Evolutionary conservation across 2,113 vertebrate genomes (phyloP).

Genomic region (Gallinago media): DNA sequence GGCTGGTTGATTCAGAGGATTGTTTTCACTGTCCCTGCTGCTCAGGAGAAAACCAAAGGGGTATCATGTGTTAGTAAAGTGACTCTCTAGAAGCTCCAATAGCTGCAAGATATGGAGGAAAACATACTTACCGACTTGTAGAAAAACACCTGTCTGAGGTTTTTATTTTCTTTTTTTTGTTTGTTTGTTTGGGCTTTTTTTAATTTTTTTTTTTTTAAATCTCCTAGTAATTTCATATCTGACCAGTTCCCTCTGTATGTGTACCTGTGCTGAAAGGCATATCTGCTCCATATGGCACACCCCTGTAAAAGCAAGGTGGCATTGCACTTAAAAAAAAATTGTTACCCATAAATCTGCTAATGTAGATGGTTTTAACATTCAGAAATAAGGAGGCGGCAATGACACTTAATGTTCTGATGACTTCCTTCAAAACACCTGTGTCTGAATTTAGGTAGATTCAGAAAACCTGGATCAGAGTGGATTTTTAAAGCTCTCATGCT

Average conservation of each 20-base stretch:
- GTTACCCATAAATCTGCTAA: neutral
- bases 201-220: neutral
- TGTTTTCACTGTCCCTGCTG: neutral
- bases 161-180: neutral
- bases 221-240: neutral
- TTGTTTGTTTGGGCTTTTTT: neutral
- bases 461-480: neutral
- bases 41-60: neutral
- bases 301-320: neutral
- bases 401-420: neutral
- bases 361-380: neutral
- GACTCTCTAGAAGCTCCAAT: neutral
- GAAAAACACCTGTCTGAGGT: neutral
- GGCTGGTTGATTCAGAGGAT: neutral
- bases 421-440: neutral
- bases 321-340: neutral
- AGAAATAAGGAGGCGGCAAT: neutral
- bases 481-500: neutral
- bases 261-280: neutral
- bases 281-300: rapidly evolving
- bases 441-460: neutral
- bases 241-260: neutral
- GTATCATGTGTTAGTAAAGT: neutral
- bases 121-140: neutral
- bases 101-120: neutral